Percentiles rank a stretch among this genome's conserved stretches.
These are phyloP conservation scores for Adelphocoris suturalis DNA, from an alignment of 2,888 invertebrate species.

Conservation along the genomic window DNA sequence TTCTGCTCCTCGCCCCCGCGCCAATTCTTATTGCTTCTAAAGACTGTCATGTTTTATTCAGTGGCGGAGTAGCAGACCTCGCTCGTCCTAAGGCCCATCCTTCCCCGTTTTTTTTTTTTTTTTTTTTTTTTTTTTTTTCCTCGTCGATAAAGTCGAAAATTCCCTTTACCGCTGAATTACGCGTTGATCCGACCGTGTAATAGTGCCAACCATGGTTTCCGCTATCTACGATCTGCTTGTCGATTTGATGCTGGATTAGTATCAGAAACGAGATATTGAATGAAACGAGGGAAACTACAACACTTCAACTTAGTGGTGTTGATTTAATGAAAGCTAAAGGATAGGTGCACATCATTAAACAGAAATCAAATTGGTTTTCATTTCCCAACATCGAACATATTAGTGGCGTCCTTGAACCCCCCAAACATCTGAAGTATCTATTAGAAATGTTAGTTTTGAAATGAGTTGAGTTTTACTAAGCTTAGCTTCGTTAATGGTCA, in stretches of 20 bases:
- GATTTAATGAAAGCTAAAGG: no score
- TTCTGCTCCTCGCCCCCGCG: conserved; percentile 68
- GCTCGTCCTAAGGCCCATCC: conserved; percentile 55
- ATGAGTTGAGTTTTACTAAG: no score
- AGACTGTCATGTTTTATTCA: conserved; percentile 75
- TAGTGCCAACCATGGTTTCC: conserved; percentile 2
- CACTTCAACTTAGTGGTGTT: not conserved
- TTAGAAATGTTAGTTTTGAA: no score
- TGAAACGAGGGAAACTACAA: not conserved
- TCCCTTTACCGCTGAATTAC: conserved; percentile 36
- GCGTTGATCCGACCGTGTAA: conserved; percentile 21
- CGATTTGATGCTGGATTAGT: not conserved
- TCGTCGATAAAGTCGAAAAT: conserved; percentile 72
- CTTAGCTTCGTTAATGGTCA: no score
- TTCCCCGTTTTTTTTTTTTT: conserved; percentile 47
- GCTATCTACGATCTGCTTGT: not conserved
- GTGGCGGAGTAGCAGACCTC: conserved; percentile 63
- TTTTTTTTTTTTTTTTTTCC: conserved; percentile 26
- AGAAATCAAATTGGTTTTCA: no score
- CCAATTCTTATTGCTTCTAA: conserved; percentile 75
- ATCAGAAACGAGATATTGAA: no score
- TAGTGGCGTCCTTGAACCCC: no score
- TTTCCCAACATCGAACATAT: no score
- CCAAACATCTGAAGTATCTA: no score
- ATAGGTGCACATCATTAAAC: no score